These are phyloP conservation scores for Oscheius sp. DNA, from an alignment of 2,888 invertebrate species.

Conservation along the genomic window DNA sequence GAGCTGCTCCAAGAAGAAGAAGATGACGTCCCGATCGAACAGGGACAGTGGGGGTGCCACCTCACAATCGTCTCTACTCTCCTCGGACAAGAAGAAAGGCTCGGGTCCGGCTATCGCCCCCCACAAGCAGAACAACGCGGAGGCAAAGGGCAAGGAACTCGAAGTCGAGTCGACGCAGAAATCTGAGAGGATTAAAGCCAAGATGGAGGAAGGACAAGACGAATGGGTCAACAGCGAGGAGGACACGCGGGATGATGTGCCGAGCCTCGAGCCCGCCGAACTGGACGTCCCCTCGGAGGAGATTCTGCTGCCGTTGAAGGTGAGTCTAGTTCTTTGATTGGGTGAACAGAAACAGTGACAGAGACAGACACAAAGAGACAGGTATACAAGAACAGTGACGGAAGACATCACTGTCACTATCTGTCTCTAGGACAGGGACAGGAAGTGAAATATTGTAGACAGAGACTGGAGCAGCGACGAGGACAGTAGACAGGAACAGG, in stretches of 20 bases:
- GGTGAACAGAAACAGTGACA: neutral
- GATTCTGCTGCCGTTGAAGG: neutral
- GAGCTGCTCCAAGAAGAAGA: neutral
- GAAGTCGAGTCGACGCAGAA: too few species aligned
- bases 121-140: too few species aligned
- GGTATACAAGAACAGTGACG: too few species aligned
- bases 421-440: too few species aligned
- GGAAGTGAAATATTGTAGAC: too few species aligned
- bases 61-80: neutral
- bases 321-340: neutral
- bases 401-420: too few species aligned
- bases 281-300: neutral
- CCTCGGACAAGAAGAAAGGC: neutral
- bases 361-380: constrained; percentile 35
- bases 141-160: too few species aligned
- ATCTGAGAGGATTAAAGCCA: too few species aligned
- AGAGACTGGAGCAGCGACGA: too few species aligned
- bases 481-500: neutral
- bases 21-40: neutral
- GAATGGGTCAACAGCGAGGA: neutral
- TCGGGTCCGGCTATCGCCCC: too few species aligned
- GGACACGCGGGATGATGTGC: neutral
- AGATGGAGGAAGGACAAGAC: too few species aligned
- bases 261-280: neutral
- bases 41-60: neutral